A percentile compares a stretch with the other conserved stretches of the same genome.
phyloP scores from a whole-genome alignment of 2,888 invertebrate genomes.

The Augochlorella aurata region DNA sequence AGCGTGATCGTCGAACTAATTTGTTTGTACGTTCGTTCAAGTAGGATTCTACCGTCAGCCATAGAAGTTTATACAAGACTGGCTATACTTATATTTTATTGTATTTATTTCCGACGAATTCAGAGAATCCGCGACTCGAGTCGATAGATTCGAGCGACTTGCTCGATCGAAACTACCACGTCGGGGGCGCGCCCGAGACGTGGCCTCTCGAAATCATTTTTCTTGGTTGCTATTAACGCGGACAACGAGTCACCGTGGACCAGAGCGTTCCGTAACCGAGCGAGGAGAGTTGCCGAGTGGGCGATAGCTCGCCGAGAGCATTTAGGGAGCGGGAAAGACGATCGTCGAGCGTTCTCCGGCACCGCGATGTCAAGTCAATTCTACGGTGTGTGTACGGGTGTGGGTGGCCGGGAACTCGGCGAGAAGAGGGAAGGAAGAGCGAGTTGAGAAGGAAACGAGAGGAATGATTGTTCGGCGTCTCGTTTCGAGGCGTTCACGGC shows the following conservation, averaged over 20 bases:
- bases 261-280: neutral
- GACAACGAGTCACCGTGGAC: neutral
- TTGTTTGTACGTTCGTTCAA: too few species aligned
- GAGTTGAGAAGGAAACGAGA: neutral
- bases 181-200: too few species aligned
- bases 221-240: neutral
- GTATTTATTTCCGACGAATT: too few species aligned
- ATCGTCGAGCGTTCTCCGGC: constrained; percentile 50
- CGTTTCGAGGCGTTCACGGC: constrained; percentile 11
- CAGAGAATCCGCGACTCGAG: too few species aligned
- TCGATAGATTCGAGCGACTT: too few species aligned
- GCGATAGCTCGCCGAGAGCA: neutral
- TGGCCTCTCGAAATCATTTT: neutral
- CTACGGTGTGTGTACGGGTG: constrained; percentile 45
- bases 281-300: neutral
- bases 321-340: constrained; percentile 8
- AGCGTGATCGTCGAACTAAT: too few species aligned
- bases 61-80: too few species aligned
- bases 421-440: neutral
- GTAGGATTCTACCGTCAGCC: too few species aligned
- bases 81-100: too few species aligned
- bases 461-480: neutral
- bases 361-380: constrained; percentile 68
- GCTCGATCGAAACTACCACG: too few species aligned
- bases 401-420: constrained; percentile 28